phyloP scores from a whole-genome alignment of 92 coral and sea anemone genomes.

The Porites divaricata region DNA sequence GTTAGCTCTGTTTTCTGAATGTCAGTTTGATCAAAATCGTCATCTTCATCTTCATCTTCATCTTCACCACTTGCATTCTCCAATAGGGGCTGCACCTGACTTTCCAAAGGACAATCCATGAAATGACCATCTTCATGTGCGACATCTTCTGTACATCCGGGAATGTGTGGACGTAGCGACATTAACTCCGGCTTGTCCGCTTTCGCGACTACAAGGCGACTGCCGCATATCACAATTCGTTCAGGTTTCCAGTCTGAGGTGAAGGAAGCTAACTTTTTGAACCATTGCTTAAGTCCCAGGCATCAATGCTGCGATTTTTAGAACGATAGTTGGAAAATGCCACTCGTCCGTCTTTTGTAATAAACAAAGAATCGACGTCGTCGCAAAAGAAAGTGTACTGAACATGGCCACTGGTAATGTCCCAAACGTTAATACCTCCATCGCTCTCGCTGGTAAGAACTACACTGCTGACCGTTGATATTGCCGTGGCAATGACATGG shows the following conservation, averaged over 20 bases:
- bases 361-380: conserved; percentile 59
- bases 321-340: conserved; percentile 74
- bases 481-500: conserved; percentile 59
- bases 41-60: conserved; percentile 68
- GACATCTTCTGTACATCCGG: conserved; percentile 16
- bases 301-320: conserved; percentile 62
- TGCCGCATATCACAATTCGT: conserved; percentile 53
- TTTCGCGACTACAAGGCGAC: conserved; percentile 52
- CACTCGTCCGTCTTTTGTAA: conserved; percentile 63
- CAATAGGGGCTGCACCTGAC: conserved; percentile 19
- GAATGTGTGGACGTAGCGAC: conserved; percentile 58
- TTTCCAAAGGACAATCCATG: conserved; percentile 51
- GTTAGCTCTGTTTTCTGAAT: conserved; percentile 61
- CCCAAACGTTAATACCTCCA: conserved; percentile 77
- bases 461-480: conserved; percentile 57
- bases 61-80: conserved; percentile 41
- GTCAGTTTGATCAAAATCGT: conserved; percentile 56
- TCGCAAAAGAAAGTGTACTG: conserved; percentile 66
- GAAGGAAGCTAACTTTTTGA: conserved; percentile 75
- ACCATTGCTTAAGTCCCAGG: conserved; percentile 71
- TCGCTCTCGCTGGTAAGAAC: conserved; percentile 76
- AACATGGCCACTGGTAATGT: conserved; percentile 71
- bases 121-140: conserved; percentile 33
- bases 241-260: conserved; percentile 87
- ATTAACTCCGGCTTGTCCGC: conserved; percentile 64